A percentile compares a stretch with the other conserved stretches of the same genome.
Evolutionary conservation across 2,113 vertebrate genomes (phyloP).

Genomic region (Tetrao urogallus): DNA sequence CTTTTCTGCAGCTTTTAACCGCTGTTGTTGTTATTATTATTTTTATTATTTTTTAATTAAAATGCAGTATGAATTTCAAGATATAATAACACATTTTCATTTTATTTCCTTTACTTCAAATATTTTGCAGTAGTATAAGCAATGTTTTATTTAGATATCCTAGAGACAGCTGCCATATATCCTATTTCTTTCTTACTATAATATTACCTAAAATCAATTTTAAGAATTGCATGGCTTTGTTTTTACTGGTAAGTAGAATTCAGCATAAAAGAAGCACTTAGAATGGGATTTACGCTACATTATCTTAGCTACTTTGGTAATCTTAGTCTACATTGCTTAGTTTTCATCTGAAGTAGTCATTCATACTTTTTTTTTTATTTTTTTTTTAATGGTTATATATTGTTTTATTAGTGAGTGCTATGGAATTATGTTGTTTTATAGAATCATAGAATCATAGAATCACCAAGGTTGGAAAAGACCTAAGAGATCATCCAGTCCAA

Average conservation of each 20-base stretch:
- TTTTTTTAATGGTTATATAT: not conserved
- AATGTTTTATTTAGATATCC: not conserved
- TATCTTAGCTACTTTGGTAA: not conserved
- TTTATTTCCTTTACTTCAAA: not conserved
- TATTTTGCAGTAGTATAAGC: not conserved
- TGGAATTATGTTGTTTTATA: not conserved
- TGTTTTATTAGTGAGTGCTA: not conserved
- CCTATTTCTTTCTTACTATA: not conserved
- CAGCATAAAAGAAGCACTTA: not conserved
- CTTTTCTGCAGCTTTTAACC: not conserved
- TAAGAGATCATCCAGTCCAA: too few species aligned
- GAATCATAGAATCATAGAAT: too few species aligned
- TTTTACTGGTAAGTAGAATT: slow-evolving; percentile 23
- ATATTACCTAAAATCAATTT: not conserved
- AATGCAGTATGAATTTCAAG: not conserved
- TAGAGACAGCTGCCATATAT: not conserved
- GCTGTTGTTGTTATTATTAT: not conserved
- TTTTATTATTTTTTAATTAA: not conserved
- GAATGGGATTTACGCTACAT: not conserved
- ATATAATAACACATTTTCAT: not conserved
- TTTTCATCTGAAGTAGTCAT: not conserved
- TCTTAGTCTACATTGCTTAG: not conserved
- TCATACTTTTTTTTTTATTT: not conserved
- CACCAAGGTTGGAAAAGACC: too few species aligned
- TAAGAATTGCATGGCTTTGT: not conserved